Conservation (phyloP, 2,113 vertebrate genomes). For the Brienomyrus brachyistius region DNA sequence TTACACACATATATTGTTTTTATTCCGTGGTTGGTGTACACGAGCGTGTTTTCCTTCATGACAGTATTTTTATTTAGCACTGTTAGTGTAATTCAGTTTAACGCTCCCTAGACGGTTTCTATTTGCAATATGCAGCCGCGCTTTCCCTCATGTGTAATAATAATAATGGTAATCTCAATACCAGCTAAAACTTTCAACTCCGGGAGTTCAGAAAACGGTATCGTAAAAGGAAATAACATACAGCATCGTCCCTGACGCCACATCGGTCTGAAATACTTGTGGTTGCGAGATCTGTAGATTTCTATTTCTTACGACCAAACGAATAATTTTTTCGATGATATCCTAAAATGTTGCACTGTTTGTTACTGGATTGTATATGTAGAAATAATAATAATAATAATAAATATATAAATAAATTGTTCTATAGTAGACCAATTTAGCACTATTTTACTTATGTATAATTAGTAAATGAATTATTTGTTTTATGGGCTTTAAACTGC, state of each 20-base stretch:
- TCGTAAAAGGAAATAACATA: conserved; percentile 79
- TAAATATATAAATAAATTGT: neutral
- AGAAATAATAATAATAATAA: neutral
- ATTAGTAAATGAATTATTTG: neutral
- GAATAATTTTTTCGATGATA: neutral
- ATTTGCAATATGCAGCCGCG: conserved; percentile 95
- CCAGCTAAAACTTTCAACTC: conserved; percentile 76
- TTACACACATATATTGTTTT: conserved; percentile 80
- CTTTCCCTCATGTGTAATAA: conserved; percentile 96
- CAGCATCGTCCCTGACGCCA: conserved; percentile 55
- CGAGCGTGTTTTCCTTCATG: conserved; percentile 77
- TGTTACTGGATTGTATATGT: neutral
- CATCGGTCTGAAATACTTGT: conserved; percentile 35
- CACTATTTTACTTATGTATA: neutral
- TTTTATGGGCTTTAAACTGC: neutral
- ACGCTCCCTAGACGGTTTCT: conserved; percentile 95
- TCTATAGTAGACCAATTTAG: neutral
- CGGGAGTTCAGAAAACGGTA: conserved; percentile 82
- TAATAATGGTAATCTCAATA: neutral
- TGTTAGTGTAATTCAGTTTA: conserved; percentile 98
- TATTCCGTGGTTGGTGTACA: conserved; percentile 81
- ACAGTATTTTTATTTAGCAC: conserved; percentile 84
- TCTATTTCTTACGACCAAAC: conserved; percentile 47
- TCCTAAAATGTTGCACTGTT: neutral
- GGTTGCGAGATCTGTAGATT: conserved; percentile 34